Conservation (phyloP, 2,797 vertebrate genomes). For the Gephyroberyx darwinii region DNA sequence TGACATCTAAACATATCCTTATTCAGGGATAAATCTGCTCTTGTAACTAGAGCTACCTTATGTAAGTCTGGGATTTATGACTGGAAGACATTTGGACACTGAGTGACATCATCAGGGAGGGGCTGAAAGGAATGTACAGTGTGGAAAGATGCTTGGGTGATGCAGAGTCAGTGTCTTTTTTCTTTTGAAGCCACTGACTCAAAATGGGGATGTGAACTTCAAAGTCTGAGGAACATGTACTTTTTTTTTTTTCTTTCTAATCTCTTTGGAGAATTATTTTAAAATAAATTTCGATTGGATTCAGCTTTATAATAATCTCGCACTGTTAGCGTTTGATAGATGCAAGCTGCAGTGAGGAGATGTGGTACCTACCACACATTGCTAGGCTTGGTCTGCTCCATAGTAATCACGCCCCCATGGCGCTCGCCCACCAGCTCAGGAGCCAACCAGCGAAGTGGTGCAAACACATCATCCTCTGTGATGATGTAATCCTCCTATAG, state of each 20-base stretch:
- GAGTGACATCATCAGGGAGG: conserved; percentile 30
- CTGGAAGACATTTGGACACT: conserved; percentile 40
- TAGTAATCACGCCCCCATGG: conserved; percentile 90
- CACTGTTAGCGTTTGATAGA: not conserved
- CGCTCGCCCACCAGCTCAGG: conserved; percentile 94
- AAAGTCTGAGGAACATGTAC: no score
- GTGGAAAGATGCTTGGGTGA: conserved; percentile 28
- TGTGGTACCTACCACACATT: conserved; percentile 92
- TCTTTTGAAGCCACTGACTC: not conserved
- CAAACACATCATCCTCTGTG: conserved; percentile 90
- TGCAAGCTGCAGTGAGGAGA: conserved; percentile 4
- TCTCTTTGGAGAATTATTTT: not conserved
- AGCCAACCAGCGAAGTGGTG: conserved; percentile 95
- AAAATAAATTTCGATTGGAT: not conserved
- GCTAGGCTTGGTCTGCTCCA: conserved; percentile 92
- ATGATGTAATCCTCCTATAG: conserved; percentile 96
- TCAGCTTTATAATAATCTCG: conserved; percentile 2
- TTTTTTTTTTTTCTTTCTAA: no score
- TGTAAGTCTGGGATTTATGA: conserved; percentile 33
- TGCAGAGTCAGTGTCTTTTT: conserved; percentile 28
- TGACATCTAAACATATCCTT: conserved; percentile 10
- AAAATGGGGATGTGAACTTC: no score
- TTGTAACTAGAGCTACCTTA: conserved; percentile 37
- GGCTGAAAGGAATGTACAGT: conserved; percentile 20
- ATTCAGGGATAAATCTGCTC: conserved; percentile 9